Base-by-base conservation (phyloP, 1,140 invertebrate species). In the Neodiprion pinetum region DNA sequence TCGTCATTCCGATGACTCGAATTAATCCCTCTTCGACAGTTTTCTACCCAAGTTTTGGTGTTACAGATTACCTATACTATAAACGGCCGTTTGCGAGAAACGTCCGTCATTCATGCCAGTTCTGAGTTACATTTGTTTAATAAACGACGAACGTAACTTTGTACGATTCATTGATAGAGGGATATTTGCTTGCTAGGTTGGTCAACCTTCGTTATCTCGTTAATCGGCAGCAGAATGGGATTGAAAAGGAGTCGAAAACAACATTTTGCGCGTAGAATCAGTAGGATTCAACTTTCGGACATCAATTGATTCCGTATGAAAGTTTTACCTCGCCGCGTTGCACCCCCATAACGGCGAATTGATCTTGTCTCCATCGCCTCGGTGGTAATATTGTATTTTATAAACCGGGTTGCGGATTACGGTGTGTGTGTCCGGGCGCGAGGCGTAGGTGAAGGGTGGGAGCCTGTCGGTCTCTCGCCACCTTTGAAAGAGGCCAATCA, bases 401-500 rank as follows among this genome's bases (percentile, higher is more conserved):
- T 61, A 61, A 61, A 61, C 53, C n/a, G 53, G 28, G n/a, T 17
- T 61, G 53, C 53, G 53, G 53, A 61, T 61, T 61, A 61, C 53
- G 4, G 53, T 61, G 53, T 61, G 53, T 40, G 28, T 40, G 28
- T 50, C 48, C 65, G 48, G 65, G 68, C 40, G 48, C 21, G 68
- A 75, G 47, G 21, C 61, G 71, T 17, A 67, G 50, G 48, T 11
- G 72, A 50, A 5, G 69, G 47, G 68, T 17, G 73, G 69, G 53
- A 71, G 69, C 70, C 53, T n/a, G 21, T 17, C 40, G 66, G 23
- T 67, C 17, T 71, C 76, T 77, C 76, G 74, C 17, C 74, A 75
- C 72, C 9, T 48, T 73, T 65, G 79, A 78, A 80, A 77, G 80
- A 80, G 81, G 83, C 83, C 85, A 86, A 86, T 87, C 85, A 83